These are phyloP conservation scores for Halictus rubicundus DNA, from an alignment of 1,140 invertebrate genomes.

Conservation along the genomic window DNA sequence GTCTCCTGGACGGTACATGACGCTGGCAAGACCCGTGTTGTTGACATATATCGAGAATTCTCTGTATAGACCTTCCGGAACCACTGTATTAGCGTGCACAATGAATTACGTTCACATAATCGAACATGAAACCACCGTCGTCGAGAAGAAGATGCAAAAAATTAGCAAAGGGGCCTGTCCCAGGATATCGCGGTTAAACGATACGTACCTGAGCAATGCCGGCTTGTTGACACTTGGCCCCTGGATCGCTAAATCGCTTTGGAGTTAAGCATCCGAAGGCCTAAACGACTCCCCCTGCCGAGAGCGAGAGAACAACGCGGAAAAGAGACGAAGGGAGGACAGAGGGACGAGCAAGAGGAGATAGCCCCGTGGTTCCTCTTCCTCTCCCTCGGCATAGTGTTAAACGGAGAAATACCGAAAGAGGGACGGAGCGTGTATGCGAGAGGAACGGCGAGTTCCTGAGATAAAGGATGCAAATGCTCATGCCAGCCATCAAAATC, in stretches of 20 bases:
- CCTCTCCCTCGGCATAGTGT: background rate
- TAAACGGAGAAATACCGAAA: conserved; percentile 33
- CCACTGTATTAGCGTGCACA: too few species aligned
- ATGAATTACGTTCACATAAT: too few species aligned
- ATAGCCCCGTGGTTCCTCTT: conserved; percentile 17
- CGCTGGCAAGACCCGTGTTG: too few species aligned
- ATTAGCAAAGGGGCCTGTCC: conserved; percentile 10
- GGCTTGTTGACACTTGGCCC: conserved; percentile 72
- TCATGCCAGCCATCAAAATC: conserved; percentile 78
- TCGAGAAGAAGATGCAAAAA: conserved; percentile 13
- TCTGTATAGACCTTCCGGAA: too few species aligned
- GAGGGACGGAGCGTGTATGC: conserved; percentile 2
- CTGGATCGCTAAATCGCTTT: conserved; percentile 71
- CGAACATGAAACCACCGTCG: too few species aligned
- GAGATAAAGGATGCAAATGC: conserved; percentile 78
- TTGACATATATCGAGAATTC: too few species aligned
- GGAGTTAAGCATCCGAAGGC: conserved; percentile 65
- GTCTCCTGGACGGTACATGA: too few species aligned
- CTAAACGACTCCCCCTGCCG: conserved; percentile 69
- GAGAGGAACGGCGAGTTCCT: conserved; percentile 61
- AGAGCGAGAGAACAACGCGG: conserved; percentile 58
- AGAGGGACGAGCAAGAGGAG: background rate
- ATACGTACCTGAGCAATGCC: conserved; percentile 62
- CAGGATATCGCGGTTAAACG: conserved; percentile 44
- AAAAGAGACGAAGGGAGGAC: conserved; percentile 25